Evolutionary conservation across 2,113 vertebrate genomes (phyloP).

Genomic region (Nematolebias whitei): DNA sequence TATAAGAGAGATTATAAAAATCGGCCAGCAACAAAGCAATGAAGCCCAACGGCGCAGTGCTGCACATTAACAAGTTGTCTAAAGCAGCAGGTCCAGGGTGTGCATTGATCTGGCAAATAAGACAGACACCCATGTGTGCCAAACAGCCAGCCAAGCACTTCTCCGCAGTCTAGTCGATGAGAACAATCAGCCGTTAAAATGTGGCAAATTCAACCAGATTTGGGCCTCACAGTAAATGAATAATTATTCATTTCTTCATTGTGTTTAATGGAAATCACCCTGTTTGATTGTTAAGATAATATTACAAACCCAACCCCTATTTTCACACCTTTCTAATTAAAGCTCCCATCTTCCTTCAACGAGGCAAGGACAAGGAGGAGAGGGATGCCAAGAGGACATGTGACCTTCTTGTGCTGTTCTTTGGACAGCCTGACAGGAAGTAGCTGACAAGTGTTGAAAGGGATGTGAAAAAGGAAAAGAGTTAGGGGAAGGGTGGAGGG

Average conservation of each 20-base stretch:
- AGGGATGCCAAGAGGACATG: conserved; percentile 31
- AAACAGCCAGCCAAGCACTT: conserved; percentile 40
- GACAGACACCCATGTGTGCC: conserved; percentile 48
- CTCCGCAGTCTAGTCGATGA: conserved; percentile 26
- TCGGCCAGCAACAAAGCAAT: conserved; percentile 57
- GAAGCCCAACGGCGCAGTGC: conserved; percentile 56
- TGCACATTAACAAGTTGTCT: conserved; percentile 66
- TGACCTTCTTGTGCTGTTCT: conserved; percentile 65
- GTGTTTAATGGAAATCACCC: background rate
- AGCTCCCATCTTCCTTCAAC: conserved; percentile 36
- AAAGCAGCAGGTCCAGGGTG: conserved; percentile 51
- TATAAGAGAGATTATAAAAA: conserved; percentile 71
- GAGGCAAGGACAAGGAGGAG: conserved; percentile 66
- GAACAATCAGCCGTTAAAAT: conserved; percentile 33
- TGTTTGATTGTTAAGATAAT: conserved; percentile 18
- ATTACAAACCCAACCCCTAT: conserved; percentile 15
- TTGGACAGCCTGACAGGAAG: conserved; percentile 68
- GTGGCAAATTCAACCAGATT: conserved; percentile 9
- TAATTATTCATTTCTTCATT: conserved; percentile 18
- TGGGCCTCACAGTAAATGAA: background rate
- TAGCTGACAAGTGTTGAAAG: conserved; percentile 76
- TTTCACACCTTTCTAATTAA: conserved; percentile 49
- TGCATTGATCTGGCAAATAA: conserved; percentile 70
- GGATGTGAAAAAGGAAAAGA: conserved; percentile 60
- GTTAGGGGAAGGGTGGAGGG: conserved; percentile 29